These are phyloP conservation scores for Phragmatobia fuliginosa DNA, from an alignment of 2,888 invertebrate species.

Conservation along the genomic window DNA sequence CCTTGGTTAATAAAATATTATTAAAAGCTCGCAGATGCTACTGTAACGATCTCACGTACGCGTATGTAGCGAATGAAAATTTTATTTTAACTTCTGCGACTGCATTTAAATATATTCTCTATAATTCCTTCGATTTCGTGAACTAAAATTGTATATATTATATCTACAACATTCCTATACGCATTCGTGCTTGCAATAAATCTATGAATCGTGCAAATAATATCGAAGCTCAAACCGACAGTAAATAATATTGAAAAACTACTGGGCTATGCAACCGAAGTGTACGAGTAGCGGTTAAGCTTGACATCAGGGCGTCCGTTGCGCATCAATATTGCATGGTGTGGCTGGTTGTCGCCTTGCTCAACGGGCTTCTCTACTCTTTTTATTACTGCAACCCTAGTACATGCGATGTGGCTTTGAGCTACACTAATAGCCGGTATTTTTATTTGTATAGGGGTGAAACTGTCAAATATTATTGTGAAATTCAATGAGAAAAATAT, in stretches of 20 bases:
- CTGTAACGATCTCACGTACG: too few relatives aligned
- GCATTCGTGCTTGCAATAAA: background rate
- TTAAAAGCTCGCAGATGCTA: background rate
- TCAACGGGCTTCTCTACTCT: conserved; percentile 39
- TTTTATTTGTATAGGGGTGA: background rate
- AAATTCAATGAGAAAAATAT: background rate
- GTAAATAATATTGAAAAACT: conserved; percentile 14
- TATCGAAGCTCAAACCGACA: conserved; percentile 12
- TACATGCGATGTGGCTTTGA: conserved; percentile 49
- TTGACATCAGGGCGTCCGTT: conserved; percentile 32
- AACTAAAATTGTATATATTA: too few relatives aligned
- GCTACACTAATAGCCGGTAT: conserved; percentile 22
- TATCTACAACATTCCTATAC: background rate
- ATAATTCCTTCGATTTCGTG: background rate
- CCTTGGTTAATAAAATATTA: background rate
- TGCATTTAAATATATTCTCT: background rate
- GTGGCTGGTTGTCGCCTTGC: conserved; percentile 45
- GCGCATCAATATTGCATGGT: conserved; percentile 62
- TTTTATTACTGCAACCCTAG: conserved; percentile 59
- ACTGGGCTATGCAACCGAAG: conserved; percentile 26
- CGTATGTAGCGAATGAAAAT: background rate
- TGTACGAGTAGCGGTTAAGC: conserved; percentile 26
- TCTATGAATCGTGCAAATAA: background rate
- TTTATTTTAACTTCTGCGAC: background rate
- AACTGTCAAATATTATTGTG: conserved; percentile 3